Percentiles rank a stretch among this genome's conserved stretches.
phyloP scores from a whole-genome alignment of 2,888 invertebrate genomes.

The Sceliomorpha sp. region DNA sequence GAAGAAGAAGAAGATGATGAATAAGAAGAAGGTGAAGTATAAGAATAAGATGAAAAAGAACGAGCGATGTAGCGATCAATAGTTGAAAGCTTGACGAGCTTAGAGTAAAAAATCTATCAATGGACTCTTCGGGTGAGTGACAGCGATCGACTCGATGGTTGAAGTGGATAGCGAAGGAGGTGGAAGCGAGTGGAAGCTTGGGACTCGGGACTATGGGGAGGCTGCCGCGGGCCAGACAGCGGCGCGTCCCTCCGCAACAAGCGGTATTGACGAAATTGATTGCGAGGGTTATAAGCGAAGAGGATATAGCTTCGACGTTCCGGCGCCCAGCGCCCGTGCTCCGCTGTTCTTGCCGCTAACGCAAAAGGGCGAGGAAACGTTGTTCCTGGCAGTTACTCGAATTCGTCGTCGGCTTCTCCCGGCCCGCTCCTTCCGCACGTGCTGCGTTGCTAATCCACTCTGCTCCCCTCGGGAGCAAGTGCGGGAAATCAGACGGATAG shows the following conservation, averaged over 20 bases:
- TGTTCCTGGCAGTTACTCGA: constrained; percentile 75
- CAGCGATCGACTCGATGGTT: constrained; percentile 46
- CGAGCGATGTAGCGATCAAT: constrained; percentile 31
- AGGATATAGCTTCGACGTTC: constrained; percentile 52
- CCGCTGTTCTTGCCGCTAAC: constrained; percentile 62
- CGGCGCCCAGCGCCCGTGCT: constrained; percentile 57
- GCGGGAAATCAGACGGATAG: constrained; percentile 60
- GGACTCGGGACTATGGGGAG: constrained; percentile 46
- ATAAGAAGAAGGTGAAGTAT: too few relatives aligned
- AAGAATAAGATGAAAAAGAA: too few relatives aligned
- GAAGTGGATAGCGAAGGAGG: constrained; percentile 51
- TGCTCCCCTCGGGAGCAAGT: constrained; percentile 69
- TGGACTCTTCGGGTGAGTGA: constrained; percentile 61
- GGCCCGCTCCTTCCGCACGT: constrained; percentile 61
- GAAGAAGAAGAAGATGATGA: too few relatives aligned
- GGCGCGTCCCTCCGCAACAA: constrained; percentile 71
- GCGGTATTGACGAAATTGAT: constrained; percentile 78
- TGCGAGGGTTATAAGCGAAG: constrained; percentile 68
- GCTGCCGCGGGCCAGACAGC: constrained; percentile 73
- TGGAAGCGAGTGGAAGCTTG: constrained; percentile 45
- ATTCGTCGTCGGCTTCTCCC: constrained; percentile 51
- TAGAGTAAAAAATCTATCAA: constrained; percentile 70
- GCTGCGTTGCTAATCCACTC: constrained; percentile 36
- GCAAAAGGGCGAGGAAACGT: constrained; percentile 77
- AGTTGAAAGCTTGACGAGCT: constrained; percentile 40